A percentile compares a stretch with the other conserved stretches of the same genome.
Conservation (phyloP, 1,140 invertebrate genomes). For the Sycobia sp. region DNA sequence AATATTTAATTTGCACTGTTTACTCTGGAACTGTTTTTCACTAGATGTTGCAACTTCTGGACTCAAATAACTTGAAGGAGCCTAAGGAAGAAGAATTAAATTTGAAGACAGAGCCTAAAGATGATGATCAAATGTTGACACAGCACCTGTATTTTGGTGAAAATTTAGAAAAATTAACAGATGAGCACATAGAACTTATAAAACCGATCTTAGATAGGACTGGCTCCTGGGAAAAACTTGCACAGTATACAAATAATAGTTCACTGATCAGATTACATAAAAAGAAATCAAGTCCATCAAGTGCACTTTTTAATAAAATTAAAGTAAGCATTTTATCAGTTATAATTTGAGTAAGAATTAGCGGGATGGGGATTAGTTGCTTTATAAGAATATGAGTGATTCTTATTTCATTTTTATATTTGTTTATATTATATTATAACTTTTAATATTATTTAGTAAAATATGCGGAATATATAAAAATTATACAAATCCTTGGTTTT, state of each 20-base stretch:
- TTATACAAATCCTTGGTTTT: constrained; percentile 1
- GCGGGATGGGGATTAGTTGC: too few species aligned
- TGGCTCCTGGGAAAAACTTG: constrained; percentile 52
- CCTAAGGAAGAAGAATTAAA: constrained; percentile 6
- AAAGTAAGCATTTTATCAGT: too few species aligned
- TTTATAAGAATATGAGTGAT: not conserved
- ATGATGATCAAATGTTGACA: constrained; percentile 13
- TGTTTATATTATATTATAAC: too few species aligned
- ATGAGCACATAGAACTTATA: constrained; percentile 42
- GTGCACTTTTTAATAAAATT: constrained; percentile 42
- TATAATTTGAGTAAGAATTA: too few species aligned
- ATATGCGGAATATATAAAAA: not conserved
- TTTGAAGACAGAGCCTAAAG: constrained; percentile 35
- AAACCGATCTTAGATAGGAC: constrained; percentile 49
- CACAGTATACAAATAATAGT: constrained; percentile 47
- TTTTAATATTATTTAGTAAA: not conserved
- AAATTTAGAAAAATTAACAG: constrained; percentile 31
- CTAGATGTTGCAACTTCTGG: constrained; percentile 45
- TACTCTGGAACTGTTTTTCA: too few species aligned
- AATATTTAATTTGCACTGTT: too few species aligned
- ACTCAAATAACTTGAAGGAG: not conserved
- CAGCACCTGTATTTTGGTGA: not conserved
- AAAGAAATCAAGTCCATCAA: constrained; percentile 38
- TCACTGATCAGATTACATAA: constrained; percentile 43
- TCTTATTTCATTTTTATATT: not conserved